These are phyloP conservation scores for Aquatica leii DNA, from an alignment of 2,888 invertebrate genomes.

Conservation along the genomic window DNA sequence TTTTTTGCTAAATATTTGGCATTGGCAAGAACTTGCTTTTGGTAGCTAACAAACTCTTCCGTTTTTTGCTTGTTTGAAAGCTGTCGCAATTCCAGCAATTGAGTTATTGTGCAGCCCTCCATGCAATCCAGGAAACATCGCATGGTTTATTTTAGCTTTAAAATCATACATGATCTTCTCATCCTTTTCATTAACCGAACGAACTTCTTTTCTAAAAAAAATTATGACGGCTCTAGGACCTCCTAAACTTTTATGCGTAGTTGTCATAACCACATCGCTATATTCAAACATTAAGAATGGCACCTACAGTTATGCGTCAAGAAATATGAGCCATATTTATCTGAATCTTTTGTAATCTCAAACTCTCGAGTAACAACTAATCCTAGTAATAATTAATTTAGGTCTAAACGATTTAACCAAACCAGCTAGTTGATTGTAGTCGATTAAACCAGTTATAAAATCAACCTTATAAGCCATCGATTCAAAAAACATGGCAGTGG, in stretches of 20 bases:
- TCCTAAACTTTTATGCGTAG: constrained; percentile 93
- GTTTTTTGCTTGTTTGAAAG: constrained; percentile 89
- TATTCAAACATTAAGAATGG: constrained; percentile 87
- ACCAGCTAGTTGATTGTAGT: constrained; percentile 87
- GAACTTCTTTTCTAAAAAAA: constrained; percentile 91
- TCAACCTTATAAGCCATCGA: constrained; percentile 96
- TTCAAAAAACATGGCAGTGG: constrained; percentile 97
- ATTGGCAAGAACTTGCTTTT: constrained; percentile 84
- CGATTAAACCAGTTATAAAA: constrained; percentile 84
- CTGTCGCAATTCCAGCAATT: constrained; percentile 94
- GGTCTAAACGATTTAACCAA: constrained; percentile 90
- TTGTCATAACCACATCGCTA: constrained; percentile 92
- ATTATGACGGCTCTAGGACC: constrained; percentile 90
- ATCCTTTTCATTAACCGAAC: constrained; percentile 80
- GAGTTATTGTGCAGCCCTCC: constrained; percentile 96
- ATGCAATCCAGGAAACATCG: constrained; percentile 94
- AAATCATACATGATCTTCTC: constrained; percentile 87
- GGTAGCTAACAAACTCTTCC: constrained; percentile 84
- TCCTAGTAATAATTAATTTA: constrained; percentile 90
- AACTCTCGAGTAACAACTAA: constrained; percentile 92
- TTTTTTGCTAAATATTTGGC: constrained; percentile 77
- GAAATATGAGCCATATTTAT: constrained; percentile 90
- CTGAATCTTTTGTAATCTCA: constrained; percentile 91
- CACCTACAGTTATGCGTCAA: constrained; percentile 87
- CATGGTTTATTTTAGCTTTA: constrained; percentile 86